These are phyloP conservation scores for Cottoperca gobio DNA, from an alignment of 2,797 vertebrate species.

Conservation along the genomic window DNA sequence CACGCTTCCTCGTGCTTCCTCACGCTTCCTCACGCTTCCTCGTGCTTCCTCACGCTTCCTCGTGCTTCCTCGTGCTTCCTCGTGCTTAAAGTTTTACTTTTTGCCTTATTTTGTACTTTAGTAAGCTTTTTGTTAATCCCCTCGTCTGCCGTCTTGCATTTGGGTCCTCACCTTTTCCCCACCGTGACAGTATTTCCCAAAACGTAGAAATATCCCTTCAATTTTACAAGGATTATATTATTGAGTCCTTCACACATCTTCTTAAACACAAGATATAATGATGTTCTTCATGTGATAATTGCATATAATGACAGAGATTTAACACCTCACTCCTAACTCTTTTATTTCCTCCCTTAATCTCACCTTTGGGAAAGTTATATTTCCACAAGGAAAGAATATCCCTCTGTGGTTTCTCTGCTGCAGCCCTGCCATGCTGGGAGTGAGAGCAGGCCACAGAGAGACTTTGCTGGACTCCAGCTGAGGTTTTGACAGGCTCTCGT, in stretches of 20 bases:
- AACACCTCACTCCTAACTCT: slow-evolving; percentile 9
- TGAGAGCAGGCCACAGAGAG: slow-evolving; percentile 53
- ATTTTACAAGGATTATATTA: neutral
- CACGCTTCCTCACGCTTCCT: too few species aligned
- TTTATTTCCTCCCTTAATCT: slow-evolving; percentile 21
- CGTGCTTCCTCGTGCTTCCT: too few species aligned
- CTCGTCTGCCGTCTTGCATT: too few species aligned
- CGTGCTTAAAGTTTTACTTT: too few species aligned
- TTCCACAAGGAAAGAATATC: slow-evolving; percentile 47
- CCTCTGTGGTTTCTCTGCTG: slow-evolving; percentile 53
- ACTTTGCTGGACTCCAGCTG: slow-evolving; percentile 67
- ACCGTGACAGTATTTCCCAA: neutral
- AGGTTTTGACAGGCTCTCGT: slow-evolving; percentile 75
- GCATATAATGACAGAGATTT: neutral
- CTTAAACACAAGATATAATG: neutral
- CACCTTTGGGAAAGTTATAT: slow-evolving; percentile 29
- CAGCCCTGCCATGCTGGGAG: slow-evolving; percentile 51
- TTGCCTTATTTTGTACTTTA: too few species aligned
- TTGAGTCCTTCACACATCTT: neutral
- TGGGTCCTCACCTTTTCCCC: too few species aligned
- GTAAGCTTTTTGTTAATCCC: too few species aligned
- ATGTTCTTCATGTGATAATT: neutral
- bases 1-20: too few species aligned
- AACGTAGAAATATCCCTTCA: neutral
- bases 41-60: too few species aligned